Conservation (phyloP, 2,888 invertebrate genomes). For the Endotricha flammealis region DNA sequence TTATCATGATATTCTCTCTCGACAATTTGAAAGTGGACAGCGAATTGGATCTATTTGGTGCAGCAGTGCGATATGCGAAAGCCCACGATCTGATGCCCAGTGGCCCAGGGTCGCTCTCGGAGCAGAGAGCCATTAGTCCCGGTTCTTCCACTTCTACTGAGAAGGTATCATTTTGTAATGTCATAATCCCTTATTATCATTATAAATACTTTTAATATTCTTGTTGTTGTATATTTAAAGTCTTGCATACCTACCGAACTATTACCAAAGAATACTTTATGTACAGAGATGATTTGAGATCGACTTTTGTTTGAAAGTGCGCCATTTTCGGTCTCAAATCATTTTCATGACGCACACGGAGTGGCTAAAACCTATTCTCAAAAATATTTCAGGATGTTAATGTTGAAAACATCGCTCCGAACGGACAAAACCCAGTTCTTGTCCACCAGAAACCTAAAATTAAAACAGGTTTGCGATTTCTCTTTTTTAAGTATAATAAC, state of each 20-base stretch:
- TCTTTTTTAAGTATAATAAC: too few species aligned
- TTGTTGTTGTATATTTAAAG: too few species aligned
- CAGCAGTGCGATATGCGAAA: slow-evolving; percentile 78
- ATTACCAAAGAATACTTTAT: too few species aligned
- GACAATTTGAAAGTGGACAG: slow-evolving; percentile 85
- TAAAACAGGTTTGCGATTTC: slow-evolving; percentile 32
- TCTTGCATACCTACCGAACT: too few species aligned
- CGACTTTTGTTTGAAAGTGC: too few species aligned
- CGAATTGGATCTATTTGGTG: slow-evolving; percentile 87
- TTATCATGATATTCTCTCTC: slow-evolving; percentile 86
- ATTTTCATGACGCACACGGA: too few species aligned
- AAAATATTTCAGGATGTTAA: slow-evolving; percentile 56
- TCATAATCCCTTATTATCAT: too few species aligned
- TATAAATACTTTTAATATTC: too few species aligned
- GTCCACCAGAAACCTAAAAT: slow-evolving; percentile 19
- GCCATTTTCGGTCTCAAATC: too few species aligned
- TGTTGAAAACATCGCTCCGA: slow-evolving; percentile 65
- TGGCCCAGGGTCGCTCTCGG: slow-evolving; percentile 45
- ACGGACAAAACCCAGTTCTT: slow-evolving; percentile 34
- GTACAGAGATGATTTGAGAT: too few species aligned
- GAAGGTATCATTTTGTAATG: too few species aligned
- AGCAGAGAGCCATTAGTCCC: slow-evolving; percentile 51
- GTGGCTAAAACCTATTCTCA: too few species aligned
- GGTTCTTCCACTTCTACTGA: slow-evolving; percentile 59
- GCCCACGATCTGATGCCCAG: slow-evolving; percentile 50